Evolutionary conservation across 2,888 invertebrate species (phyloP), one percentile per base, ranked within the genome.

Genomic region (Ceraclea dissimilis): DNA sequence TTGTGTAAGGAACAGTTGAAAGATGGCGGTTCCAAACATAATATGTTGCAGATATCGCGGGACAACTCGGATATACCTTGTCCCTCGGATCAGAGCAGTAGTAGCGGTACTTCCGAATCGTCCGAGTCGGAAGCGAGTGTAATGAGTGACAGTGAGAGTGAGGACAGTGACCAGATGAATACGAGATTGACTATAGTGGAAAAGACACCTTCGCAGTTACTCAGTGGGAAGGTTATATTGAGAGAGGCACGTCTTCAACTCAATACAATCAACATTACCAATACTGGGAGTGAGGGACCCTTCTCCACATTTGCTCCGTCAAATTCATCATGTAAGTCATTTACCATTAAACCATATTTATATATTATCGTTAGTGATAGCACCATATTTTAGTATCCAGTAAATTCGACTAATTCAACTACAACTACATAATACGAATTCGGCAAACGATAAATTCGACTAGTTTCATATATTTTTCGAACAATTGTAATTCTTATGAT

Each of bases 221-320:
- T 78, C 22, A 79, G 83, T 64, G 83, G 84, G 11, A 84, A 84
- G 69, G 83, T 86, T 20, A 84, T 87, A 56, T 77, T 86, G 52
- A 76, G 86, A 59, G 85, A 86, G 69, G 85, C 85, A 10, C 77
- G 84, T 63, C 70, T 86, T 57, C 84, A 85, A 64, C 69, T 85
- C 57, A 82, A 79, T 65, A 71, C 75, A 52, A 66, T 67, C 58
- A 70, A 73, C 10, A 64, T 71, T 63, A 69, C 71, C 64, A 58
- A 31, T 20, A 43, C 65, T 60, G 79, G 79, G 13, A 67, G 81
- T 49, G 85, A 85, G 72, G 86, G 86, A 50, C 86, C 86, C 52
- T 86, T 86, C 67, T 85, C 86, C 43, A 71, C 74, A 53, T 66
- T 71, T 31, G 67, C 71, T 39, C 52, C 67, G 66, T 66, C 68